A percentile compares a stretch with the other conserved stretches of the same genome.
Evolutionary conservation across 2,797 vertebrate species (phyloP).

Genomic region (Channa striata): DNA sequence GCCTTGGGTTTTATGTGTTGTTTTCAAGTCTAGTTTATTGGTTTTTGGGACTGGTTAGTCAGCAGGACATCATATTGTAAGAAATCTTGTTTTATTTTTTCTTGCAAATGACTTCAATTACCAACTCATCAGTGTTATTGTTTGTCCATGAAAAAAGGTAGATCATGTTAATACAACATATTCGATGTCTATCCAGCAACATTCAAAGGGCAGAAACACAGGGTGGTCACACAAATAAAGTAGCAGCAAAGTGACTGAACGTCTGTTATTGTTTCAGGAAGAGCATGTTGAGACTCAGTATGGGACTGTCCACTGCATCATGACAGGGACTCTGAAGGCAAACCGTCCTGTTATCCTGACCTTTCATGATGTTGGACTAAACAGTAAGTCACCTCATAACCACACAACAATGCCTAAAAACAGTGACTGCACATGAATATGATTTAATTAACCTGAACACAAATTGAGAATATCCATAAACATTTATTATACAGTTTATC

Average conservation of each 20-base stretch:
- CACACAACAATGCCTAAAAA: background rate
- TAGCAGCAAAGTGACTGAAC: background rate
- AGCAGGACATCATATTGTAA: too few species aligned
- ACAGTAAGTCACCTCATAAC: constrained; percentile 84
- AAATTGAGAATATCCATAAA: background rate
- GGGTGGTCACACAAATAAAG: background rate
- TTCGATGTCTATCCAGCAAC: too few species aligned
- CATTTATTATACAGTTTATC: background rate
- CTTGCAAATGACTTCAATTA: too few species aligned
- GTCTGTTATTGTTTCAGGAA: constrained; percentile 82
- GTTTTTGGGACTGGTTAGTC: too few species aligned
- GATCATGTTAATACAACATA: too few species aligned
- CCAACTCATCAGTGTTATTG: too few species aligned
- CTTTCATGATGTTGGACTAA: constrained; percentile 94
- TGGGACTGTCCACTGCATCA: constrained; percentile 89
- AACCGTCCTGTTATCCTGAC: constrained; percentile 93
- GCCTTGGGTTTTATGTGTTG: too few species aligned
- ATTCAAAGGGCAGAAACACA: background rate
- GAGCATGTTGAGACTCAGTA: constrained; percentile 92
- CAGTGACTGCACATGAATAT: background rate
- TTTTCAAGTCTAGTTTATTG: too few species aligned
- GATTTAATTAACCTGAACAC: background rate
- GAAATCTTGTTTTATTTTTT: too few species aligned
- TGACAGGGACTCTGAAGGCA: constrained; percentile 86
- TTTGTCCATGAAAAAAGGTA: too few species aligned